Conservation (phyloP, 1,140 invertebrate species). For the Schlechtendalia chinensis region DNA sequence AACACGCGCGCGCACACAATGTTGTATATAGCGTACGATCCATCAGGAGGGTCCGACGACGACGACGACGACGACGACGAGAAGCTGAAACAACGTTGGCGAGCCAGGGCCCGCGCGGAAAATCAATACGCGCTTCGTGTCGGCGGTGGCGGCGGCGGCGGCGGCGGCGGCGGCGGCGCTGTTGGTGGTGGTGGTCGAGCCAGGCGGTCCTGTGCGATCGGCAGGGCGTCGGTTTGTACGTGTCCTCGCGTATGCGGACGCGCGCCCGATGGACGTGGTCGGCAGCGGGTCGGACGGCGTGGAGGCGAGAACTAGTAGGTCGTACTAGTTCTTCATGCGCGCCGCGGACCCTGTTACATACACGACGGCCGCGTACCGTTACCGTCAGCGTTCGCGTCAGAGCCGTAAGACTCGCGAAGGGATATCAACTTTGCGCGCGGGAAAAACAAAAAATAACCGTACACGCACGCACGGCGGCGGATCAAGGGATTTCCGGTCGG, state of each 20-base stretch:
- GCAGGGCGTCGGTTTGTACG: background rate
- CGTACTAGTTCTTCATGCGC: too few species aligned
- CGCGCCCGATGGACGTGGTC: too few species aligned
- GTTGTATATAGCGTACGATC: background rate
- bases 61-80: background rate
- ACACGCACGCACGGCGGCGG: too few species aligned
- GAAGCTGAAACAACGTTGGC: background rate
- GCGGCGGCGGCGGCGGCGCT: background rate
- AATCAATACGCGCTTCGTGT: slow-evolving; percentile 18
- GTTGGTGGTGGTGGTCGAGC: background rate
- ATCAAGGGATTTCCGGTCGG: too few species aligned
- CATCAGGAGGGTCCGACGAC: slow-evolving; percentile 23
- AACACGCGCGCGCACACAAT: background rate
- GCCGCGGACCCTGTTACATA: too few species aligned
- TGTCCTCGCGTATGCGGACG: background rate
- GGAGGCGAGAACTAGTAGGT: too few species aligned
- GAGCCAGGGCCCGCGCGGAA: background rate
- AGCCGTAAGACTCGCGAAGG: too few species aligned
- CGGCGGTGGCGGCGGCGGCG: background rate
- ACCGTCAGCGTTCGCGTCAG: too few species aligned
- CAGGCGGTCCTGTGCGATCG: background rate
- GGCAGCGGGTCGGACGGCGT: too few species aligned
- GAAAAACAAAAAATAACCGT: too few species aligned
- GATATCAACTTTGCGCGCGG: too few species aligned
- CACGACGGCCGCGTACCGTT: too few species aligned